Percentiles rank a stretch among this genome's conserved stretches.
phyloP scores from a whole-genome alignment of 2,888 invertebrate genomes.

The Pseudococcus jackbeardsleyi region DNA sequence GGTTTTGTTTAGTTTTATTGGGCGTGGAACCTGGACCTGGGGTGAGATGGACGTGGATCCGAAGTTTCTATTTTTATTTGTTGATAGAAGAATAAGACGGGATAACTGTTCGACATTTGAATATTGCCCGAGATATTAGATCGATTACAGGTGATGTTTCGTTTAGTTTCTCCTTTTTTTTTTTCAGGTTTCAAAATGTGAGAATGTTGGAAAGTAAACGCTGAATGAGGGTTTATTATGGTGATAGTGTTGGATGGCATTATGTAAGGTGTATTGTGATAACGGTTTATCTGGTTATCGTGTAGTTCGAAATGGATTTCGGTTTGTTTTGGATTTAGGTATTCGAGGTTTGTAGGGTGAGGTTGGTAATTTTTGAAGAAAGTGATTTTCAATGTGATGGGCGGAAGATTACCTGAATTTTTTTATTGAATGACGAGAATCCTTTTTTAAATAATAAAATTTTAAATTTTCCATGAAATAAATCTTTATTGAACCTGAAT shows the following conservation, averaged over 20 bases:
- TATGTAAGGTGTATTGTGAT: neutral
- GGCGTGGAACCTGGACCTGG: neutral
- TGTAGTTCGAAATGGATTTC: neutral
- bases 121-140: neutral
- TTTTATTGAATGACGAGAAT: neutral
- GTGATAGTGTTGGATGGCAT: neutral
- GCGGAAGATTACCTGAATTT: too few species aligned
- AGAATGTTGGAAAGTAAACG: neutral
- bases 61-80: constrained; percentile 11
- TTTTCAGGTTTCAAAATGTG: neutral
- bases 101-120: constrained; percentile 33
- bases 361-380: too few species aligned
- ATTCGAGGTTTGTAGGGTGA: too few species aligned
- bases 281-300: neutral
- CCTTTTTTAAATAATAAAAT: too few species aligned
- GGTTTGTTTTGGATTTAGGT: neutral
- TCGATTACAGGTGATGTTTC: neutral
- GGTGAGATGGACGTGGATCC: neutral
- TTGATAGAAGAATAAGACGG: neutral
- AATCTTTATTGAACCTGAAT: too few species aligned
- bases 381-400: too few species aligned
- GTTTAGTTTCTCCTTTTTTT: neutral
- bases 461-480: too few species aligned
- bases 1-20: constrained; percentile 40
- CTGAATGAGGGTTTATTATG: neutral